These are phyloP conservation scores for Plemyria rubiginata DNA, from an alignment of 2,888 invertebrate species.

Conservation along the genomic window DNA sequence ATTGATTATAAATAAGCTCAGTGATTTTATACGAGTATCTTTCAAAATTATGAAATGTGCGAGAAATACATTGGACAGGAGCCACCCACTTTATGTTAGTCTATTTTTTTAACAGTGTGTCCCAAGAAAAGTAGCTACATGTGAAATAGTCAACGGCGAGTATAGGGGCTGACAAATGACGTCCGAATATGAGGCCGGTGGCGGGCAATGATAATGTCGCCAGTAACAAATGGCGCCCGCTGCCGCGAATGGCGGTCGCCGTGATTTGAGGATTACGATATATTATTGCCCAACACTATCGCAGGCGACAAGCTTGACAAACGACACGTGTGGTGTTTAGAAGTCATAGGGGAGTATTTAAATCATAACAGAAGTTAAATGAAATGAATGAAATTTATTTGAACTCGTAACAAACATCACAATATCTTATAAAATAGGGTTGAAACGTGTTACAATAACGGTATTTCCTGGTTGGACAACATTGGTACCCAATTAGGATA, in stretches of 20 bases:
- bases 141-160: constrained; percentile 56
- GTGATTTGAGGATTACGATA: constrained; percentile 70
- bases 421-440: too few species aligned
- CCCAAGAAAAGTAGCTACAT: constrained; percentile 44
- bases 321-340: neutral
- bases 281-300: constrained; percentile 67
- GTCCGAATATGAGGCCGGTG: constrained; percentile 76
- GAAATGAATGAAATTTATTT: too few species aligned
- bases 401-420: too few species aligned
- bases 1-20: too few species aligned
- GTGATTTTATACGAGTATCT: too few species aligned
- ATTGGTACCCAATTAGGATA: too few species aligned
- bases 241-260: constrained; percentile 63
- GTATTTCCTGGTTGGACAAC: too few species aligned
- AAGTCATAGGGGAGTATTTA: neutral
- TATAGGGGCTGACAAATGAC: constrained; percentile 72
- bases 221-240: constrained; percentile 71
- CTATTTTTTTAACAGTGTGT: constrained; percentile 32
- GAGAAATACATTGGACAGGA: too few species aligned
- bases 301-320: constrained; percentile 31
- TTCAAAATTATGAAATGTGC: too few species aligned
- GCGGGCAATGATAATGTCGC: constrained; percentile 77
- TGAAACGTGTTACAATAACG: too few species aligned
- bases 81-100: neutral
- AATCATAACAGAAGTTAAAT: neutral